A percentile compares a stretch with the other conserved stretches of the same genome.
These are phyloP conservation scores for Columba livia DNA, from an alignment of 2,113 vertebrate genomes.

Conservation along the genomic window DNA sequence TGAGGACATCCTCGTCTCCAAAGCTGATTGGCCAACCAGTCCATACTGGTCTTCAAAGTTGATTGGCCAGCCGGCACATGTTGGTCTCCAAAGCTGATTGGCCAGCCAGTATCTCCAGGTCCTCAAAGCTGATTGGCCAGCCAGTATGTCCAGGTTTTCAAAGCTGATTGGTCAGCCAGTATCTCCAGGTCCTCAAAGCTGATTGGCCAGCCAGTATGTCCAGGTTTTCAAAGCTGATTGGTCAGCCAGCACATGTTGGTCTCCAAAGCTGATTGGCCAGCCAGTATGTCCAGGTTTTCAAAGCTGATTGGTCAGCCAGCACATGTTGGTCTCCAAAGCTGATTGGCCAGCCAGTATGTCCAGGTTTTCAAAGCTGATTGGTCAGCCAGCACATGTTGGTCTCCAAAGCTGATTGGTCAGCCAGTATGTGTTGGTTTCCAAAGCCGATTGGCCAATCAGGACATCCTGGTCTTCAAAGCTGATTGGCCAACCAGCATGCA, in stretches of 20 bases:
- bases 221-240: not conserved
- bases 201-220: not conserved
- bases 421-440: no score
- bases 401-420: not conserved
- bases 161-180: no score
- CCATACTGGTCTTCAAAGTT: fast-evolving
- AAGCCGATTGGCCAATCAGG: not conserved
- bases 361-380: not conserved
- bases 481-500: no score
- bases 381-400: not conserved
- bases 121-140: no score
- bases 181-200: not conserved
- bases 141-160: no score
- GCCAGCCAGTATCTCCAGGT: not conserved
- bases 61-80: fast-evolving
- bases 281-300: no score
- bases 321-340: no score
- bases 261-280: no score
- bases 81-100: not conserved
- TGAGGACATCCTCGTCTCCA: not conserved
- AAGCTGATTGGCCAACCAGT: not conserved
- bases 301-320: no score
- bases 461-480: no score
- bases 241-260: not conserved
- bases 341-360: no score